Conservation (phyloP, 2,888 invertebrate species). For the Parnassius glacialis region DNA sequence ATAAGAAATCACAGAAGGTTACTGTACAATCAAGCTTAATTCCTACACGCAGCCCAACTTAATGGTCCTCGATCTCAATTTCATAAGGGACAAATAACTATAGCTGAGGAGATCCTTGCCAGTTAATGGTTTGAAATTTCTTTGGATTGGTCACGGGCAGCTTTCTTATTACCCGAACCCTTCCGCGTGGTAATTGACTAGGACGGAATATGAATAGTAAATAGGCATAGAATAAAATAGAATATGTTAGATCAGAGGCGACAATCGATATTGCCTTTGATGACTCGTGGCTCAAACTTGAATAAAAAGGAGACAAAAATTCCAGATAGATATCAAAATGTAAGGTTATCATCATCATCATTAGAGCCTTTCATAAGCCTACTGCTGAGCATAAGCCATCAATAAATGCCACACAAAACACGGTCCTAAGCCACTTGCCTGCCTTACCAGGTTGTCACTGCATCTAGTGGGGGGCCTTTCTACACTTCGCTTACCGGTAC, state of each 20-base stretch:
- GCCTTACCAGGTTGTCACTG: too few relatives aligned
- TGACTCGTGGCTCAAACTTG: too few relatives aligned
- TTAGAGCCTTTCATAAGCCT: too few relatives aligned
- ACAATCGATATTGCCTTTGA: neutral
- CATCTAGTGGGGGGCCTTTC: too few relatives aligned
- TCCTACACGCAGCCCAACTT: conserved; percentile 44
- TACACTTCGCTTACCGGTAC: too few relatives aligned
- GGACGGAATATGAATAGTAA: conserved; percentile 42
- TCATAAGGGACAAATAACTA: conserved; percentile 32
- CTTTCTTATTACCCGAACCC: conserved; percentile 44
- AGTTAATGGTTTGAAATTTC: conserved; percentile 47
- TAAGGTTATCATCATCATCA: too few relatives aligned
- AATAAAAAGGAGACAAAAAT: too few relatives aligned
- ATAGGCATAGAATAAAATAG: conserved; percentile 30
- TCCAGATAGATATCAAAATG: too few relatives aligned
- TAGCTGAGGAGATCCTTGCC: conserved; percentile 35
- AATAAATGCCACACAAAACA: too few relatives aligned
- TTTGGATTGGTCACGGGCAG: conserved; percentile 47
- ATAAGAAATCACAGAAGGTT: conserved; percentile 43
- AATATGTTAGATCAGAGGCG: neutral
- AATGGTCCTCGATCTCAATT: conserved; percentile 40
- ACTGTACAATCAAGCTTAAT: conserved; percentile 44
- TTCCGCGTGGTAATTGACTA: conserved; percentile 45
- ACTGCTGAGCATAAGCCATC: too few relatives aligned
- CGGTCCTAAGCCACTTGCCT: too few relatives aligned